Evolutionary conservation across 1,140 invertebrate species (phyloP).

Genomic region (Atta texana): DNA sequence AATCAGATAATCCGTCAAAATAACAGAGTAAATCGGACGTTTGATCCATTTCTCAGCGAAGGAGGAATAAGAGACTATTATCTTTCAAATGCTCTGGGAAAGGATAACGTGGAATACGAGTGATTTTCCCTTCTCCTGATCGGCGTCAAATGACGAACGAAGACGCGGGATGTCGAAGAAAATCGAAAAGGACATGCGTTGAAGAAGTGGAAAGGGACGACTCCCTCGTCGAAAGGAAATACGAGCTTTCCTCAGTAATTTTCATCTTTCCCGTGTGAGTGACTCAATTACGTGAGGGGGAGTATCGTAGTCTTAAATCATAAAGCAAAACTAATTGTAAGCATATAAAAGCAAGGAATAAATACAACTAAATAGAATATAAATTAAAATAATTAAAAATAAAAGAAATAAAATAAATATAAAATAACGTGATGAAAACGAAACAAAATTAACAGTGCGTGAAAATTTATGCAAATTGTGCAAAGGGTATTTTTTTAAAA

Average conservation of each 20-base stretch:
- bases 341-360: not conserved
- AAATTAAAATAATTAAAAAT: not conserved
- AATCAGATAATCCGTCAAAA: not conserved
- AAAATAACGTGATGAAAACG: not conserved
- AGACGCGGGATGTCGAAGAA: not conserved
- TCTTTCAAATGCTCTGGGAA: constrained; percentile 33
- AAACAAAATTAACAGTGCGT: not conserved
- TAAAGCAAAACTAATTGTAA: not conserved
- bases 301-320: not conserved
- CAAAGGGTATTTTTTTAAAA: not conserved
- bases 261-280: not conserved
- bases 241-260: constrained; percentile 10
- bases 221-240: constrained; percentile 12
- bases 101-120: not conserved
- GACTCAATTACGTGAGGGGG: constrained; percentile 7
- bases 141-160: constrained; percentile 57
- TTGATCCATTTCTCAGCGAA: not conserved
- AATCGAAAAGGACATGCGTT: constrained; percentile 39
- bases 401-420: not conserved
- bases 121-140: constrained; percentile 7
- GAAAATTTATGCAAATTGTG: not conserved
- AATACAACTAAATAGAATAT: constrained; percentile 1
- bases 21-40: not conserved
- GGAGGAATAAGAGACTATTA: not conserved
- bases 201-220: not conserved